Percentiles rank a stretch among this genome's conserved stretches.
Evolutionary conservation across 1,140 invertebrate genomes (phyloP).

Genomic region (Octopus bimaculoides): DNA sequence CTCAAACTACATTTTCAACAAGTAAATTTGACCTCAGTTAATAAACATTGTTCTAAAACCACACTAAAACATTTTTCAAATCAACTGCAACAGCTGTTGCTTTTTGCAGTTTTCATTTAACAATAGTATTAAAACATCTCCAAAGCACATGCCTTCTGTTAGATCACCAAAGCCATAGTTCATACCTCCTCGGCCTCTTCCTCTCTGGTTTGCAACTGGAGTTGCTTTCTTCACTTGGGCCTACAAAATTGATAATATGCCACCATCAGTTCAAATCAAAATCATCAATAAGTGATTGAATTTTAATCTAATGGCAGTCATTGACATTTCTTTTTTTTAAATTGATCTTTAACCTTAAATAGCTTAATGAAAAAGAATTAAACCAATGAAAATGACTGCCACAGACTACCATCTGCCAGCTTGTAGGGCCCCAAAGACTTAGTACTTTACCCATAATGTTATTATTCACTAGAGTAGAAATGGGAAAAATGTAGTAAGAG

Average conservation of each 20-base stretch:
- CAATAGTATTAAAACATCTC: too few relatives aligned
- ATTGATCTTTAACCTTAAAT: too few relatives aligned
- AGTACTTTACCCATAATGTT: slow-evolving; percentile 5
- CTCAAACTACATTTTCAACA: too few relatives aligned
- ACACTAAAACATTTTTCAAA: too few relatives aligned
- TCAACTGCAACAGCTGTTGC: too few relatives aligned
- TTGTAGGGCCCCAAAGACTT: background rate
- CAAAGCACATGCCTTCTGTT: too few relatives aligned
- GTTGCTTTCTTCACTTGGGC: slow-evolving; percentile 12
- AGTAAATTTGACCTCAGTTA: too few relatives aligned
- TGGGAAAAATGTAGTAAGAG: background rate
- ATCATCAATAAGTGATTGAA: too few relatives aligned
- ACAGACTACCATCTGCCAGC: slow-evolving; percentile 3
- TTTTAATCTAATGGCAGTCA: slow-evolving; percentile 9
- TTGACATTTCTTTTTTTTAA: background rate
- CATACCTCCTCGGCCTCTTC: background rate
- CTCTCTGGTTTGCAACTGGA: slow-evolving; percentile 12
- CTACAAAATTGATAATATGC: background rate
- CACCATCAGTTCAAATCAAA: too few relatives aligned
- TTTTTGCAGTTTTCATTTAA: too few relatives aligned
- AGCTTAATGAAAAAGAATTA: background rate
- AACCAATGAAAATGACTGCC: slow-evolving; percentile 6
- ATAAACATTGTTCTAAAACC: too few relatives aligned
- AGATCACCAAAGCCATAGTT: background rate
- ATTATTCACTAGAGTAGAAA: background rate